phyloP scores from a whole-genome alignment of 2,888 invertebrate species.

The Papilio elwesi region DNA sequence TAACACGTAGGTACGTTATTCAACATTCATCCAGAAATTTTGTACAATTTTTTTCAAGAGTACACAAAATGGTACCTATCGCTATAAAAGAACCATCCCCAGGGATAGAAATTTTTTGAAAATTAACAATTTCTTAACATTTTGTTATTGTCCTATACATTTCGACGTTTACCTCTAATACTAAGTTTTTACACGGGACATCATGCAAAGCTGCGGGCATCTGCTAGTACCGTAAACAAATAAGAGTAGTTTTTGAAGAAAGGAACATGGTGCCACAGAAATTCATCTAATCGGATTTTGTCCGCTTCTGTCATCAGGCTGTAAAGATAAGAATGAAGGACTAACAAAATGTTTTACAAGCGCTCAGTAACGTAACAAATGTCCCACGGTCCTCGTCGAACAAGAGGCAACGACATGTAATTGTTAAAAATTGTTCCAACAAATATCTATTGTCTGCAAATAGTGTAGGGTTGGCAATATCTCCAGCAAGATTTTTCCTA shows the following conservation, averaged over 20 bases:
- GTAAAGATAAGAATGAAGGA: conserved; percentile 32
- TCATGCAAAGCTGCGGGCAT: too few species aligned
- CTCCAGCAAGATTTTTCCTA: not conserved
- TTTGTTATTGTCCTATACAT: too few species aligned
- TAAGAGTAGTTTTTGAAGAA: not conserved
- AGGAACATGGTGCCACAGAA: not conserved
- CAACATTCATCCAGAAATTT: too few species aligned
- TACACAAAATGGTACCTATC: too few species aligned
- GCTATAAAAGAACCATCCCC: too few species aligned
- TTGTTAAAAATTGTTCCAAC: conserved; percentile 55
- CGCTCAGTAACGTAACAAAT: conserved; percentile 51
- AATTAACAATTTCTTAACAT: too few species aligned
- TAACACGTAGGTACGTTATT: too few species aligned
- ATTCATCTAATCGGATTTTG: not conserved
- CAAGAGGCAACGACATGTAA: conserved; percentile 56
- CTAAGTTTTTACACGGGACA: too few species aligned
- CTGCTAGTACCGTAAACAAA: too few species aligned
- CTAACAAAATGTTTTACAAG: conserved; percentile 38
- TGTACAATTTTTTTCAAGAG: too few species aligned
- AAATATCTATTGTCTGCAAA: conserved; percentile 61
- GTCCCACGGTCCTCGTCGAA: conserved; percentile 54
- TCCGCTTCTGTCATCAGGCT: not conserved
- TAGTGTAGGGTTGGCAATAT: conserved; percentile 54
- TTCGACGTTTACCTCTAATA: too few species aligned
- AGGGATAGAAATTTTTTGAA: too few species aligned